Evolutionary conservation across 2,797 vertebrate species (phyloP).

Genomic region (Apogon hyalosoma): DNA sequence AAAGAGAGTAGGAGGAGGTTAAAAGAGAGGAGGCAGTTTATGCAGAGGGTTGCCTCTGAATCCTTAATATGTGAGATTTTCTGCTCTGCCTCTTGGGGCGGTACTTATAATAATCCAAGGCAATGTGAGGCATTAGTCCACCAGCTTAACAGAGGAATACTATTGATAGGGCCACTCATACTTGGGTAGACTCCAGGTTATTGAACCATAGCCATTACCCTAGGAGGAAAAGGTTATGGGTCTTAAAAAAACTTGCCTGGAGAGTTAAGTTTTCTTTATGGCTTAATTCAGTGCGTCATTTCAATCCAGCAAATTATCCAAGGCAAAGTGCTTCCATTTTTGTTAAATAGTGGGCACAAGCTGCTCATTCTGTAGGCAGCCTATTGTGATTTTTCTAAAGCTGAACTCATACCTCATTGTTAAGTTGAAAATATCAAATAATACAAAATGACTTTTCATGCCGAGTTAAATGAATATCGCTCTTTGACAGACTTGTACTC

Average conservation of each 20-base stretch:
- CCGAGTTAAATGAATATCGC: constrained; percentile 40
- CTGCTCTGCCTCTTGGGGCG: constrained; percentile 61
- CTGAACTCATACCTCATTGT: constrained; percentile 6
- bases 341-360: constrained; percentile 42
- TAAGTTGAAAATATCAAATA: constrained; percentile 25
- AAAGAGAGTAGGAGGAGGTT: constrained; percentile 51
- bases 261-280: constrained; percentile 36
- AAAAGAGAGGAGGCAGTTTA: constrained; percentile 56
- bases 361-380: constrained; percentile 15
- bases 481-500: constrained; percentile 31
- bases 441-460: constrained; percentile 30
- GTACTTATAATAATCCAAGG: constrained; percentile 74
- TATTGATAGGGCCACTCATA: constrained; percentile 55
- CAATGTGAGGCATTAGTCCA: constrained; percentile 70
- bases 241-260: constrained; percentile 30
- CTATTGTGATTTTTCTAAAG: constrained; percentile 22
- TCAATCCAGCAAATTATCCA: constrained; percentile 22
- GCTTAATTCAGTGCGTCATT: constrained; percentile 32
- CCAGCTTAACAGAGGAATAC: constrained; percentile 59
- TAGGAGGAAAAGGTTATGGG: constrained; percentile 49
- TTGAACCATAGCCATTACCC: constrained; percentile 37
- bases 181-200: constrained; percentile 41
- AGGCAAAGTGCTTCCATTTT: constrained; percentile 34
- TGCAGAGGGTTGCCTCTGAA: constrained; percentile 58
- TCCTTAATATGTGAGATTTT: constrained; percentile 64